These are phyloP conservation scores for Tetraodon nigroviridis DNA, from an alignment of 2,113 vertebrate species.

Conservation along the genomic window DNA sequence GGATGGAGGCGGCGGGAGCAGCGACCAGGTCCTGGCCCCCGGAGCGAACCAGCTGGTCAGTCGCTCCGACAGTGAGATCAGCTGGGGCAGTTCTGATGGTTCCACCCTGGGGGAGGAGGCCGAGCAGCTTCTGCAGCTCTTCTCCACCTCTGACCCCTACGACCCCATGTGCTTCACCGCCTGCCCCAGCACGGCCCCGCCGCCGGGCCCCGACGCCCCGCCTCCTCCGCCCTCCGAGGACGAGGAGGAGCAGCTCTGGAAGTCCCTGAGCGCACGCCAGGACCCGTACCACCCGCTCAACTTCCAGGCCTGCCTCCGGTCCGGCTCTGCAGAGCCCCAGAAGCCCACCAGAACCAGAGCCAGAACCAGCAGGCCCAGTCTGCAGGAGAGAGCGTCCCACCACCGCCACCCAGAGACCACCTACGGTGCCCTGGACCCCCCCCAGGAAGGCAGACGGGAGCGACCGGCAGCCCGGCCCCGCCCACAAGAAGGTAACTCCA, in stretches of 20 bases:
- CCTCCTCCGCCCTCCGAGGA: conserved; percentile 44
- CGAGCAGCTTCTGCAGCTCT: conserved; percentile 71
- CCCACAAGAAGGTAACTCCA: conserved; percentile 64
- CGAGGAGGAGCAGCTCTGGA: conserved; percentile 69
- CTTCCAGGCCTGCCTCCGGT: conserved; percentile 66
- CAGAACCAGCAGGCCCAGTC: conserved; percentile 23
- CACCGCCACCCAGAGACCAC: conserved; percentile 38
- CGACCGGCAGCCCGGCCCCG: conserved; percentile 3
- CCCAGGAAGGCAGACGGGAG: conserved; percentile 2
- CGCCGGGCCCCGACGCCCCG: conserved; percentile 8
- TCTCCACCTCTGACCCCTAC: conserved; percentile 68
- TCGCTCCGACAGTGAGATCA: conserved; percentile 70
- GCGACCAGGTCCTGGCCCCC: conserved; percentile 22
- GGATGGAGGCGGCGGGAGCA: conserved; percentile 6
- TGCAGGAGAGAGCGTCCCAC: conserved; percentile 38
- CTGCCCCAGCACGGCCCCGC: conserved; percentile 33
- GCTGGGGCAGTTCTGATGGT: conserved; percentile 67
- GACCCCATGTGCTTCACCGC: conserved; percentile 75
- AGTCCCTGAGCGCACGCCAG: conserved; percentile 33
- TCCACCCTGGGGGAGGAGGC: conserved; percentile 70
- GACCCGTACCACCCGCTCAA: conserved; percentile 75
- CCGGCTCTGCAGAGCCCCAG: conserved; percentile 9
- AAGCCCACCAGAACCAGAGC: not conserved
- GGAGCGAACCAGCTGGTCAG: conserved; percentile 44
- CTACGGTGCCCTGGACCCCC: conserved; percentile 65